Conservation (phyloP, 2,797 vertebrate genomes). For the Pipistrellus nathusii region DNA sequence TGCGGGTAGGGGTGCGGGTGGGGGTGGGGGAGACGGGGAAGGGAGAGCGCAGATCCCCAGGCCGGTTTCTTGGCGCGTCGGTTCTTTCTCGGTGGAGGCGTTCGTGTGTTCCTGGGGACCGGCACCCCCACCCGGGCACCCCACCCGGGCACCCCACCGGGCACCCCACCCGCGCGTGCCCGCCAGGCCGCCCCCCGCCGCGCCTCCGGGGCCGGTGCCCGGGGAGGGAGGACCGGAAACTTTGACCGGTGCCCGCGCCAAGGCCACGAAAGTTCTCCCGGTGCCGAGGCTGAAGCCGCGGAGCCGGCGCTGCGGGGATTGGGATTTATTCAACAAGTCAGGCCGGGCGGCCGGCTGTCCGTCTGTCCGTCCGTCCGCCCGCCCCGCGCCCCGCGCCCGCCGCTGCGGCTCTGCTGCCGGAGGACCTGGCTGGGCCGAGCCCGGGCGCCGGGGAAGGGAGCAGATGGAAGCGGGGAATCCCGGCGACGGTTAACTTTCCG, state of each 20-base stretch:
- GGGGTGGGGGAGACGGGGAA: conserved; percentile 56
- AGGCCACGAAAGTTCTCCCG: conserved; percentile 86
- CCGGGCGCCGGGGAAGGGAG: not conserved
- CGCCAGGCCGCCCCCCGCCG: conserved; percentile 11
- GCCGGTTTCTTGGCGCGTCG: conserved; percentile 72
- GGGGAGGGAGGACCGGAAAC: conserved; percentile 76
- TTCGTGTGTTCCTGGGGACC: conserved; percentile 67
- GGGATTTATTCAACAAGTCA: conserved; percentile 84
- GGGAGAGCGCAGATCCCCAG: conserved; percentile 71
- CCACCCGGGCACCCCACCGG: conserved; percentile 36
- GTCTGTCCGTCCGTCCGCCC: not conserved
- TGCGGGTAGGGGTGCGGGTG: conserved; percentile 63
- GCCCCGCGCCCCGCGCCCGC: not conserved
- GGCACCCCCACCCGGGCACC: not conserved
- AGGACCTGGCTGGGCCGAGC: conserved; percentile 38
- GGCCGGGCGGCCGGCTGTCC: conserved; percentile 49
- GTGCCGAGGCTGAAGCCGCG: conserved; percentile 66
- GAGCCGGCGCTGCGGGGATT: conserved; percentile 80
- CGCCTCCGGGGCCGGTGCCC: conserved; percentile 23
- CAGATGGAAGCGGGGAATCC: conserved; percentile 51
- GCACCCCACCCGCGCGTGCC: conserved; percentile 54
- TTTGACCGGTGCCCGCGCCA: conserved; percentile 77
- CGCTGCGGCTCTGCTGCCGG: conserved; percentile 60
- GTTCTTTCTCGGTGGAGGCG: conserved; percentile 68
- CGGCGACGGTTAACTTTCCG: conserved; percentile 73